These are phyloP conservation scores for Seira sanloemensis DNA, from an alignment of 2,888 invertebrate genomes.

Conservation along the genomic window DNA sequence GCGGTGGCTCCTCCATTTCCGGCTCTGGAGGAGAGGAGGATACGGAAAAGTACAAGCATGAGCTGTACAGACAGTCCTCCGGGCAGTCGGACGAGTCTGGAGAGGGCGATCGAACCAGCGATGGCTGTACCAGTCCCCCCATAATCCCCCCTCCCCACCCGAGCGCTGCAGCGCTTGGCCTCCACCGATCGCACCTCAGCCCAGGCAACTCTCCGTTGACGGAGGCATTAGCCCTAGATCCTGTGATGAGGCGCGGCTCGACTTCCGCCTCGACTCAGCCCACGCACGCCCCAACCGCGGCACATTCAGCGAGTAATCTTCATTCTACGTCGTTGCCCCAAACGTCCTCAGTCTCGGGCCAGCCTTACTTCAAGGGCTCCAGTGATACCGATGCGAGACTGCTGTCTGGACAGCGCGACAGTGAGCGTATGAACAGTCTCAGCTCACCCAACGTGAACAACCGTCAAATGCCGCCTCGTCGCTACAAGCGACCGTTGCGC, in stretches of 20 bases:
- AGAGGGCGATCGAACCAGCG: constrained; percentile 59
- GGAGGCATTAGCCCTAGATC: constrained; percentile 58
- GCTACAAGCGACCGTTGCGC: constrained; percentile 85
- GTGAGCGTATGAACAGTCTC: constrained; percentile 64
- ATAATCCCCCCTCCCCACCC: constrained; percentile 21
- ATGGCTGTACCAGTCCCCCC: constrained; percentile 60
- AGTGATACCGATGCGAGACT: constrained; percentile 15
- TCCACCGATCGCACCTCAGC: constrained; percentile 41
- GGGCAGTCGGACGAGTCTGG: constrained; percentile 72
- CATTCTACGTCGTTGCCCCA: constrained; percentile 53
- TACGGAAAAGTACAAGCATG: constrained; percentile 60
- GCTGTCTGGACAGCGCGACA: constrained; percentile 43
- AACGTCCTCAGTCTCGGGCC: constrained; percentile 28
- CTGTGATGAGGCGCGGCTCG: constrained; percentile 27
- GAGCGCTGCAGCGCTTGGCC: constrained; percentile 10
- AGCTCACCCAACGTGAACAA: constrained; percentile 48
- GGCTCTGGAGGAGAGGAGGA: constrained; percentile 61
- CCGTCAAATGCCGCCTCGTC: constrained; percentile 77
- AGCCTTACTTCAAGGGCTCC: constrained; percentile 29
- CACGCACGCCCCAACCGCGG: constrained; percentile 23
- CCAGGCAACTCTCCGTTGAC: constrained; percentile 51
- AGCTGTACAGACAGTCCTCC: constrained; percentile 68
- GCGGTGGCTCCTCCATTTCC: constrained; percentile 51
- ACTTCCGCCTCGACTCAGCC: constrained; percentile 26
- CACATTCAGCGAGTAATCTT: constrained; percentile 48